Evolutionary conservation across 2,888 invertebrate genomes (phyloP), one percentile per base, ranked within the genome.

Genomic region (Cylindroiulus punctatus): DNA sequence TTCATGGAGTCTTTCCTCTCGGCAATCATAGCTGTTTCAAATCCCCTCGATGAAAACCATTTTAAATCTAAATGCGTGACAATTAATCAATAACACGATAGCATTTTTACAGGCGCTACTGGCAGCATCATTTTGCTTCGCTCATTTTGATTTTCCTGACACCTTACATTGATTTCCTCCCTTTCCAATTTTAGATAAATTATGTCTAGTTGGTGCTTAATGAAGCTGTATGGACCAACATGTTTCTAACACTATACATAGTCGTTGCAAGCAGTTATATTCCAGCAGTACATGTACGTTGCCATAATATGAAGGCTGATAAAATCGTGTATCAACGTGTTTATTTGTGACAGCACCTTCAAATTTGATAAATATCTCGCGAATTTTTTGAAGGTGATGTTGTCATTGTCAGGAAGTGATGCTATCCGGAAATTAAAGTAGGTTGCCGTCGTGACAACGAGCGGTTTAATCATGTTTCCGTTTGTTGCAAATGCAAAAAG

Each of bases 1-100:
- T 65, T 65, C 10, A 65, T 65, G 65, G 22, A 65, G 65, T 26
- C 65, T 65, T 26, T 65, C 65, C 26, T 65, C 26, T 65, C 65
- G 65, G 12, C 65, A 65, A 65, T 65, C 65, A 65, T 12, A n/a
- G 65, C 22, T 52, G 52, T 1, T 52, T 10, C 0, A n/a, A 52
- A n/a, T n/a, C n/a, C 65, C 52, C 65, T 26, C 22, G 65, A 65
- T 65, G 65, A 65, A 65, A 26, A 26, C 65, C 10, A 26, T 26
- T 65, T 65, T 65, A 26, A 65, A 65, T 65, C 65, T 65, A 65
- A 65, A 65, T 65, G 26, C 65, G 10, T 65, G 22, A 22, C 65
- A 65, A 65, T 65, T 65, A 65, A 65, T 65, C 65, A 65, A 65
- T 65, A 65, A 65, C 65, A 65, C 65, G 65, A n/a, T 52, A 52